Percentiles rank a stretch among this genome's conserved stretches.
These are phyloP conservation scores for Himalopsyche anomala DNA, from an alignment of 2,888 invertebrate genomes.

Conservation along the genomic window DNA sequence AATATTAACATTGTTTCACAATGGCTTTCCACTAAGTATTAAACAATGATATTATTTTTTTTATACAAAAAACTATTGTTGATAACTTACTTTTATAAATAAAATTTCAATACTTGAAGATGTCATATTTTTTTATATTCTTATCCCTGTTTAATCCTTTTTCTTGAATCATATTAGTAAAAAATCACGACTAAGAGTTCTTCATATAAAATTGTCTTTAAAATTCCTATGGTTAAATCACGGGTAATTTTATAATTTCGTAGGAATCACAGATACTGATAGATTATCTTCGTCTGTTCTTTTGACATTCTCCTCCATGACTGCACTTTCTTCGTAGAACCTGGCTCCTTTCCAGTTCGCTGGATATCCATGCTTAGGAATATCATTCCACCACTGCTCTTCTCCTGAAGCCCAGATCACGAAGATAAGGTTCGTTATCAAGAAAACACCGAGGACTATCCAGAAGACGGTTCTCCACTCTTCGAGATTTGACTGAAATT, in stretches of 20 bases:
- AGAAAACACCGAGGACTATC: constrained; percentile 84
- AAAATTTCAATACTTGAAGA: no score
- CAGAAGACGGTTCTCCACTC: constrained; percentile 90
- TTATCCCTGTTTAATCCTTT: no score
- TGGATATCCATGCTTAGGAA: constrained; percentile 74
- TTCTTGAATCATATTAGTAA: no score
- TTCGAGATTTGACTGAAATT: constrained; percentile 63
- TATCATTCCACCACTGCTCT: constrained; percentile 86
- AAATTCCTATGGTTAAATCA: not conserved
- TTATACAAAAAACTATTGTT: no score
- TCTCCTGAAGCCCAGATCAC: constrained; percentile 85
- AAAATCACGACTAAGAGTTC: no score
- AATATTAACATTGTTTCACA: no score
- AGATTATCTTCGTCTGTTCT: constrained; percentile 4
- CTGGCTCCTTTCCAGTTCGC: constrained; percentile 70
- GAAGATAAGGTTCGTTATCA: constrained; percentile 82
- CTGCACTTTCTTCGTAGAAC: constrained; percentile 34
- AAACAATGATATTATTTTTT: no score
- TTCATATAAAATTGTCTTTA: no score
- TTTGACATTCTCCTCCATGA: constrained; percentile 45
- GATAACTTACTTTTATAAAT: no score
- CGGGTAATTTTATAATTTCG: not conserved
- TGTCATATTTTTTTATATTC: no score
- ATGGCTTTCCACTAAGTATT: no score
- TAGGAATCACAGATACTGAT: not conserved